Evolutionary conservation across 2,888 invertebrate species (phyloP).

Genomic region (Lymantria monacha): DNA sequence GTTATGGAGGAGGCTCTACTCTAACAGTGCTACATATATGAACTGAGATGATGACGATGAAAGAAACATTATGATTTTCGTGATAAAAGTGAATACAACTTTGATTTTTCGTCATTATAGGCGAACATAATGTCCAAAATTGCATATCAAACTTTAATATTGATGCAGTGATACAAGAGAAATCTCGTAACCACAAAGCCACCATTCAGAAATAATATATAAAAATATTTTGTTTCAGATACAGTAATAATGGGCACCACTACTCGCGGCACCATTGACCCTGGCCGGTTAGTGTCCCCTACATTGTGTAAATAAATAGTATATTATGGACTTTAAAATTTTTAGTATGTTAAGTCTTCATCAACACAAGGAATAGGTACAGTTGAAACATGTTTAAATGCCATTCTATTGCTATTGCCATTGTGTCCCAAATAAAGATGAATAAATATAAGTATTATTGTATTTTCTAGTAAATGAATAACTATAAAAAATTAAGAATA

Average conservation of each 20-base stretch:
- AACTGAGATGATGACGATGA: no score
- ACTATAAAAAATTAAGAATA: conserved; percentile 20
- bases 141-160: no score
- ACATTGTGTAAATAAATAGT: conserved; percentile 55
- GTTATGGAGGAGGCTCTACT: no score
- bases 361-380: conserved; percentile 28
- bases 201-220: no score
- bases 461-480: conserved; percentile 25
- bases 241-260: conserved; percentile 63
- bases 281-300: conserved; percentile 44
- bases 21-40: no score
- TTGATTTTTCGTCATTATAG: no score
- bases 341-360: conserved; percentile 43
- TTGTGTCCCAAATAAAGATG: conserved; percentile 30
- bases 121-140: no score
- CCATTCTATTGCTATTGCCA: conserved; percentile 27
- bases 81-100: no score
- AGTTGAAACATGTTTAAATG: conserved; percentile 20
- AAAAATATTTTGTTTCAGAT: conserved; percentile 42
- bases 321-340: conserved; percentile 51
- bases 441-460: conserved; percentile 31
- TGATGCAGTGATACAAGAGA: no score
- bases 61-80: neutral
- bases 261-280: conserved; percentile 77
- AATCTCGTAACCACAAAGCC: no score